phyloP scores from a whole-genome alignment of 2,113 vertebrate genomes.

The Saimiri boliviensis region DNA sequence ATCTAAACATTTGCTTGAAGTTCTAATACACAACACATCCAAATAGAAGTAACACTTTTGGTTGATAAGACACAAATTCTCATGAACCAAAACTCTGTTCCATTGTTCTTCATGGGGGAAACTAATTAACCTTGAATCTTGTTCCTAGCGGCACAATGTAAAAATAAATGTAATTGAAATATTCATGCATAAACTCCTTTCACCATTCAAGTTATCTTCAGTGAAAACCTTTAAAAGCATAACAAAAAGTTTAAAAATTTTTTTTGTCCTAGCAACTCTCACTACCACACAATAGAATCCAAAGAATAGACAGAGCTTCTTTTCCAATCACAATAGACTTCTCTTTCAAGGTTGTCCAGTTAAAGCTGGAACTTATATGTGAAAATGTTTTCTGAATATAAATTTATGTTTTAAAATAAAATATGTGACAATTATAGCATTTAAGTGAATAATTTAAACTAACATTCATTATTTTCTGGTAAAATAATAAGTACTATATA shows the following conservation, averaged over 20 bases:
- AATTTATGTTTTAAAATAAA: background rate
- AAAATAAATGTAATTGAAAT: constrained; percentile 38
- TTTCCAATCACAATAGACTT: background rate
- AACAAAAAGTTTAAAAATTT: background rate
- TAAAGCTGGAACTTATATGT: background rate
- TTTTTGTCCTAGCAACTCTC: background rate
- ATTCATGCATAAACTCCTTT: constrained; percentile 11
- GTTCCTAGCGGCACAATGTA: constrained; percentile 17
- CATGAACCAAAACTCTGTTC: background rate
- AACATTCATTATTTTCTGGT: background rate
- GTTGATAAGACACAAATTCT: constrained; percentile 49
- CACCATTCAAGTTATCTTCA: background rate
- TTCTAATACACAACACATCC: constrained; percentile 5
- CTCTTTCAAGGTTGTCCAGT: background rate
- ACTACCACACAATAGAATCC: background rate
- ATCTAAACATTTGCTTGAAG: background rate
- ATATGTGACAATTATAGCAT: background rate
- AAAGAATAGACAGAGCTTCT: background rate
- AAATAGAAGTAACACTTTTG: constrained; percentile 47
- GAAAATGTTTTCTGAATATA: background rate
- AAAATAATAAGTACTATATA: background rate
- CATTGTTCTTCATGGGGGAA: constrained; percentile 7
- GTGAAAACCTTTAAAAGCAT: background rate
- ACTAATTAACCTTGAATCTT: constrained; percentile 66
- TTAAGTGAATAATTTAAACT: background rate